A percentile compares a stretch with the other conserved stretches of the same genome.
phyloP scores from a whole-genome alignment of 2,888 invertebrate species.

The Allygus modestus region DNA sequence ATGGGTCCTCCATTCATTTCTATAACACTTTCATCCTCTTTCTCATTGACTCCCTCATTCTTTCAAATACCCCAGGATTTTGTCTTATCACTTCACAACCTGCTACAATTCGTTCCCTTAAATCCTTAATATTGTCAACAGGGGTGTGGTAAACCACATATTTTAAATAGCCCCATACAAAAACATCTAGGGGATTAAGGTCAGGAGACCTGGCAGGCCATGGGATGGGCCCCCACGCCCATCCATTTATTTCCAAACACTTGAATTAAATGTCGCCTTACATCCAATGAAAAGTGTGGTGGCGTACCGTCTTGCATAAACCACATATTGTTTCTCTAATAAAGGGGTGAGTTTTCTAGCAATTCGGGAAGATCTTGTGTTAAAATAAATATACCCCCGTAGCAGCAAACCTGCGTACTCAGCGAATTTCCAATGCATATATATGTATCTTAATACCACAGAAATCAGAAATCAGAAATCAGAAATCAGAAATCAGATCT shows the following conservation, averaged over 20 bases:
- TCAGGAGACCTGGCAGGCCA: slow-evolving; percentile 69
- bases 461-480: too few species aligned
- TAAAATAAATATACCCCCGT: too few species aligned
- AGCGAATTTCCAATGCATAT: too few species aligned
- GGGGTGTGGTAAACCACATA: too few species aligned
- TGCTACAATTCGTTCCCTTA: too few species aligned
- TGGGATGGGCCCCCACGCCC: slow-evolving; percentile 68
- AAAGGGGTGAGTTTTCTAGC: slow-evolving; percentile 53
- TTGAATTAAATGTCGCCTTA: slow-evolving; percentile 67
- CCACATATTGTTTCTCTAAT: slow-evolving; percentile 22
- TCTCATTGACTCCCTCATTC: too few species aligned
- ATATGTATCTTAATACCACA: too few species aligned
- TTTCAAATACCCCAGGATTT: too few species aligned
- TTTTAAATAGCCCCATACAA: slow-evolving; percentile 63
- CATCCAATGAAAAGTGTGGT: slow-evolving; percentile 67
- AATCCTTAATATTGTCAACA: too few species aligned
- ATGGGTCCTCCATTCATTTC: slow-evolving; percentile 16
- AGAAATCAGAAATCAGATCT: too few species aligned
- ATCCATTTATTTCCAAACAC: slow-evolving; percentile 69
- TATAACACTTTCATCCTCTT: slow-evolving; percentile 17
- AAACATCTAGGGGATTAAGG: slow-evolving; percentile 68
- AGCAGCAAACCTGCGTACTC: too few species aligned
- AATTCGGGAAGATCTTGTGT: slow-evolving; percentile 55
- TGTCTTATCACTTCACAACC: too few species aligned
- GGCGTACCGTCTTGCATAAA: slow-evolving; percentile 71